Percentiles rank a stretch among this genome's conserved stretches.
phyloP scores from a whole-genome alignment of 2,797 vertebrate genomes.

The Vultur gryphus region DNA sequence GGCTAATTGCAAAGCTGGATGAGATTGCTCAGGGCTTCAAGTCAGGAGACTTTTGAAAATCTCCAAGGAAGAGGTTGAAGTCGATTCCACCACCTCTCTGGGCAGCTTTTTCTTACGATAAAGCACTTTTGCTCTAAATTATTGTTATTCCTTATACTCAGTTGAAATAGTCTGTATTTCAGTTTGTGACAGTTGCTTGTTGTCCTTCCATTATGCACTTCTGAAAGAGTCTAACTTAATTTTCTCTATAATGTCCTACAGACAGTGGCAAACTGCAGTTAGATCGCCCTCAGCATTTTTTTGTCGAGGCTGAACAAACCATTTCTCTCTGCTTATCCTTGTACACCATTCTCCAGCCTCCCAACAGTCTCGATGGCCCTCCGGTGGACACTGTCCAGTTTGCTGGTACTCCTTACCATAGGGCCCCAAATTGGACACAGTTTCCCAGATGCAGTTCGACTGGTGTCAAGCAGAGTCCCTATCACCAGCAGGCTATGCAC shows the following conservation, averaged over 20 bases:
- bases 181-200: neutral
- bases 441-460: neutral
- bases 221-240: neutral
- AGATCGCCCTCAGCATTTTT: neutral
- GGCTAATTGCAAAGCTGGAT: neutral
- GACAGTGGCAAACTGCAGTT: neutral
- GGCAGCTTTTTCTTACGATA: neutral
- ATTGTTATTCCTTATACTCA: neutral
- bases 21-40: neutral
- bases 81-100: neutral
- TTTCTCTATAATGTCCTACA: neutral
- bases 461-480: neutral
- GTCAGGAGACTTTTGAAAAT: neutral
- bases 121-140: neutral
- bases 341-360: neutral
- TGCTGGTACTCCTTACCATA: neutral
- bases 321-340: neutral
- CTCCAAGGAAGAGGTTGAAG: neutral
- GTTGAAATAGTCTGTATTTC: neutral
- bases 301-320: neutral
- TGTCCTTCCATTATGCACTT: neutral
- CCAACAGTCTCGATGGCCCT: neutral
- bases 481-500: neutral
- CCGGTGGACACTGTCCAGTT: neutral
- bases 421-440: neutral